Evolutionary conservation across 2,888 invertebrate species (phyloP), one percentile per base, ranked within the genome.

Genomic region (Macaria liturata): DNA sequence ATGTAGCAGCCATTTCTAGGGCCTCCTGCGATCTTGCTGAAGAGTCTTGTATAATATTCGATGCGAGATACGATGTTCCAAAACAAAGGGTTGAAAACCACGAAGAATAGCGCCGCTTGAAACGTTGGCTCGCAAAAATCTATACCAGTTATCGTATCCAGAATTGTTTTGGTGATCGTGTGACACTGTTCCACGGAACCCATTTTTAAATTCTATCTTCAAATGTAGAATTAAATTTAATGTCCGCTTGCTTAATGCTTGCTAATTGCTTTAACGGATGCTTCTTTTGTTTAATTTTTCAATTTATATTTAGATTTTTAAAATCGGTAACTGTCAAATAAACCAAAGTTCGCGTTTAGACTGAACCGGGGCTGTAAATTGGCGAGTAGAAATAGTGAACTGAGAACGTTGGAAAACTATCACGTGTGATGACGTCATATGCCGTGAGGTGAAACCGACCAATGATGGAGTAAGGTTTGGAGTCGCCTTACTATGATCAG

Each of bases 121-220:
- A 50, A n/a, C 0, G 50, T 32, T 9, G 50, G 50, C 8, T 50
- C 43, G 43, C 50, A 50, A 6, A 43, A 8, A 32, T 50, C 31
- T 4, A 49, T 50, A 4, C 32, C 7, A 8, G 50, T 43, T 32
- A 50, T 30, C 3, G 31, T 32, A 32, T 50, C 50, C 32, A 32
- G 42, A 8, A 43, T 20, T 7, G 50, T 20, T 50, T 50, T 50
- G 4, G 9, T 5, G 9, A 50, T 9, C 0, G 32, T 32, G n/a
- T 50, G 9, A 32, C 50, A 50, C 50, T 50, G 43, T 43, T 50
- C 49, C 34, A 37, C 9, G 42, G 42, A 42, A n/a, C 8, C 42
- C 42, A 42, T 42, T 42, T 3, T 42, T 40, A 43, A 20, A 43
- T 50, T 44, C 50, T 42, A 50, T 43, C 9, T n/a, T 50, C n/a